Evolutionary conservation across 2,797 vertebrate genomes (phyloP).

Genomic region (Falco berigora): DNA sequence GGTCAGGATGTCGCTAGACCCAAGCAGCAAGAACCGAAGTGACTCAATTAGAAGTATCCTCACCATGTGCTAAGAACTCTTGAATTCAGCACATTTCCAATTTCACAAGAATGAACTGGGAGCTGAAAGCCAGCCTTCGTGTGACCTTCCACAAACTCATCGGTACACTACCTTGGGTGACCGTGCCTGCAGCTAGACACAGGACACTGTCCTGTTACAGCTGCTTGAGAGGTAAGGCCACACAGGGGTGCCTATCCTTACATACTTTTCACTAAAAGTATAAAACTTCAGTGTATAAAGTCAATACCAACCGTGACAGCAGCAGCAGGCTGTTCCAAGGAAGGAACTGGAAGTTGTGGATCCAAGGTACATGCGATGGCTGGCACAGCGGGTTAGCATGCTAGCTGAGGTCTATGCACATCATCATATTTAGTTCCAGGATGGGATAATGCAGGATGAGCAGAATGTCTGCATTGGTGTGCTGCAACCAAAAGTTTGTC

Average conservation of each 20-base stretch:
- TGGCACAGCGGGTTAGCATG: not conserved
- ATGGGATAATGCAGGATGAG: not conserved
- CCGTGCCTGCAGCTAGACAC: too few relatives aligned
- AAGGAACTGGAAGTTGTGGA: not conserved
- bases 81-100: not conserved
- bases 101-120: not conserved
- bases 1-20: not conserved
- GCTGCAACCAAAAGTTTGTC: not conserved
- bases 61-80: not conserved
- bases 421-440: not conserved
- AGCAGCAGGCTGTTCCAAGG: not conserved
- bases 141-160: too few relatives aligned
- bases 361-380: not conserved
- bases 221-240: not conserved
- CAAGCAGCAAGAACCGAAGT: not conserved
- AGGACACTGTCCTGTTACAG: not conserved
- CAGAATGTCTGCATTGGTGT: not conserved
- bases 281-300: not conserved
- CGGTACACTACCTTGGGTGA: too few relatives aligned
- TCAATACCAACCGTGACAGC: accelerated
- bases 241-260: not conserved
- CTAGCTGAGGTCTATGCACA: not conserved
- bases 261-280: not conserved
- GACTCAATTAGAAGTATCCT: not conserved
- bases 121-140: not conserved